Base-by-base conservation (phyloP, 2,113 vertebrate species). In the Paedocypris sp. region DNA sequence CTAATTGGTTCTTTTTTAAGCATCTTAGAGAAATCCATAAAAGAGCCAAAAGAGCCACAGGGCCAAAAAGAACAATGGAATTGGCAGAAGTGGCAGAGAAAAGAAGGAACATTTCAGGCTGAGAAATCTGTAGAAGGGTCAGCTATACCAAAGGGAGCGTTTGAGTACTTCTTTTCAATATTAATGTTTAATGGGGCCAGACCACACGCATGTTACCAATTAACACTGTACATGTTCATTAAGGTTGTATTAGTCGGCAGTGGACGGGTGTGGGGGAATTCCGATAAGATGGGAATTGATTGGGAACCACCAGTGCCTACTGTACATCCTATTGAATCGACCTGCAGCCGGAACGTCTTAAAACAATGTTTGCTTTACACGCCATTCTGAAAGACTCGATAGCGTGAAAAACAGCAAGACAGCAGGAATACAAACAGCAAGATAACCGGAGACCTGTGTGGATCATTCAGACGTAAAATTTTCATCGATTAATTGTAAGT, bases 161-260 rank as follows among this genome's bases (percentile, higher is more conserved):
- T 7, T 18, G 23, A 18, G 53, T 19, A 11, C 9, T 35, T 28
- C 38, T 25, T 52, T 38, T 60, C 51, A 33, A 35, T 57, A 49
- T 11, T 66, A 72, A 72, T 35, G 69, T n/a, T n/a, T n/a, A n/a
- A 72, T 70, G 48, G 29, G 60, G 39, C 47, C 41, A 19, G 41
- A 58, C 18, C 51, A 33, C 52, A 58, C 59, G 62, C 62, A 66
- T 65, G 64, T 64, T 65, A 68, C 42, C 64, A 67, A 67, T 75
- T 67, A 72, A 67, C 52, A 53, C 28, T 65, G 64, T 65, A 62
- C 64, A 46, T 49, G 67, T 62, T 70, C 66, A 72, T 72, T 72
- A 72, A 59, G 73, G 60, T 60, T 50, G 35, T 57, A 65, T 69
- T 69, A 67, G 49, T 65, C 63, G 48, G 66, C 54, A 52, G 49